Evolutionary conservation across 2,113 vertebrate species (phyloP).

Genomic region (Pygoscelis antarcticus): DNA sequence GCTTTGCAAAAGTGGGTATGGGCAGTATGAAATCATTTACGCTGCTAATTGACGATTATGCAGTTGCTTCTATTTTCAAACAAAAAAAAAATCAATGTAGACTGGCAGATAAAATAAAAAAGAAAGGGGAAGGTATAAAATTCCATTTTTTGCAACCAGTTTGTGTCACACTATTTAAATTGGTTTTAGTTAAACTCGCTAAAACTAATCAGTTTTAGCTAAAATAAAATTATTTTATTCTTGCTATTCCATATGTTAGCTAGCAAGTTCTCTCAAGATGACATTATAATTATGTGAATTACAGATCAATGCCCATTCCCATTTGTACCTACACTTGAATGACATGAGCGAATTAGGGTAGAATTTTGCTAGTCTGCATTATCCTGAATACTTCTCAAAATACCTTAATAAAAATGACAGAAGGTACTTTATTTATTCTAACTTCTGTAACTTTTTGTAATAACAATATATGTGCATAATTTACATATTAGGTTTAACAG

Average conservation of each 20-base stretch:
- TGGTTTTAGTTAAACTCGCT: not conserved
- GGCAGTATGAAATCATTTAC: not conserved
- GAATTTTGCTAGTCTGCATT: not conserved
- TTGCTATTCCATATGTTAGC: not conserved
- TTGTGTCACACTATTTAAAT: not conserved
- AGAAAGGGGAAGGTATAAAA: not conserved
- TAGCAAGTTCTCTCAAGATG: not conserved
- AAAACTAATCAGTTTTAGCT: not conserved
- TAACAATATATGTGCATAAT: not conserved
- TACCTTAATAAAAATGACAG: not conserved
- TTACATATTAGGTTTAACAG: not conserved
- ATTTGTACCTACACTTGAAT: not conserved
- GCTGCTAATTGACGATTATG: not conserved
- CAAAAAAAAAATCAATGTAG: not conserved
- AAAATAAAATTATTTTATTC: not conserved
- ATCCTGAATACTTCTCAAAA: not conserved
- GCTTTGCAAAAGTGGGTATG: not conserved
- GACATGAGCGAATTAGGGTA: not conserved
- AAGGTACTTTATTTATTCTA: not conserved
- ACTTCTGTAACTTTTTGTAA: not conserved
- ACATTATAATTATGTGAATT: not conserved
- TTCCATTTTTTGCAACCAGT: not conserved
- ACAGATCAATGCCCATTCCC: not conserved
- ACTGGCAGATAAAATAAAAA: not conserved
- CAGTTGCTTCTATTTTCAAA: not conserved